These are phyloP conservation scores for Nematopogon swammerdamellus DNA, from an alignment of 2,888 invertebrate genomes.

Conservation along the genomic window DNA sequence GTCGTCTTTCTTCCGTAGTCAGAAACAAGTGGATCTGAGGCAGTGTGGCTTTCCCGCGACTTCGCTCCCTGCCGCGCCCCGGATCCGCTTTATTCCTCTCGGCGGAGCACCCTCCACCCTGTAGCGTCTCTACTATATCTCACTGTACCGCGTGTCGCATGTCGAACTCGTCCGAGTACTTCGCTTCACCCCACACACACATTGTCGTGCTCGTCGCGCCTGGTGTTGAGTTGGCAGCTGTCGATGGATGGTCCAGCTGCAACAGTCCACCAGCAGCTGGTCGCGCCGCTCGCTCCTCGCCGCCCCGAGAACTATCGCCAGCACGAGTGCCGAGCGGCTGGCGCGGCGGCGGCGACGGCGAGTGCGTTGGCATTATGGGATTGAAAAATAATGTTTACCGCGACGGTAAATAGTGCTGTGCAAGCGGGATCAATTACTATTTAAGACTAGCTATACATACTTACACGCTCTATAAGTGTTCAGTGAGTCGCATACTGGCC, in stretches of 20 bases:
- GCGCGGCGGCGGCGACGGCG: too few species aligned
- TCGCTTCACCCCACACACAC: too few species aligned
- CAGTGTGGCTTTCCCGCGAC: background rate
- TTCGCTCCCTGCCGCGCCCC: too few species aligned
- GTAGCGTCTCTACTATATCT: conserved; percentile 35
- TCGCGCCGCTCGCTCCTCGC: too few species aligned
- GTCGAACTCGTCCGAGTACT: background rate
- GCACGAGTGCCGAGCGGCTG: too few species aligned
- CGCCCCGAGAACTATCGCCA: too few species aligned
- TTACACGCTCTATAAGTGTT: too few species aligned
- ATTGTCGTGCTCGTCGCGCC: too few species aligned
- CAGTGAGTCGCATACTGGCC: background rate
- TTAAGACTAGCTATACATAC: conserved; percentile 17
- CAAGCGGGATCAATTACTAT: conserved; percentile 52
- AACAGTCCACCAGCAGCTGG: too few species aligned
- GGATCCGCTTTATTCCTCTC: conserved; percentile 10
- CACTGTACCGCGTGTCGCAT: conserved; percentile 9
- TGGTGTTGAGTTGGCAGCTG: too few species aligned
- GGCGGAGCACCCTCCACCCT: conserved; percentile 22
- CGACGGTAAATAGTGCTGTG: conserved; percentile 26
- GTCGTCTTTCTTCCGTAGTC: conserved; percentile 74
- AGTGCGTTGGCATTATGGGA: background rate
- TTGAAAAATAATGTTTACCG: background rate
- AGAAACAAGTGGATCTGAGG: conserved; percentile 68
- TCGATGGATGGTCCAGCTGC: too few species aligned